These are phyloP conservation scores for Toxonevra muliebris DNA, from an alignment of 2,888 invertebrate species.

Conservation along the genomic window DNA sequence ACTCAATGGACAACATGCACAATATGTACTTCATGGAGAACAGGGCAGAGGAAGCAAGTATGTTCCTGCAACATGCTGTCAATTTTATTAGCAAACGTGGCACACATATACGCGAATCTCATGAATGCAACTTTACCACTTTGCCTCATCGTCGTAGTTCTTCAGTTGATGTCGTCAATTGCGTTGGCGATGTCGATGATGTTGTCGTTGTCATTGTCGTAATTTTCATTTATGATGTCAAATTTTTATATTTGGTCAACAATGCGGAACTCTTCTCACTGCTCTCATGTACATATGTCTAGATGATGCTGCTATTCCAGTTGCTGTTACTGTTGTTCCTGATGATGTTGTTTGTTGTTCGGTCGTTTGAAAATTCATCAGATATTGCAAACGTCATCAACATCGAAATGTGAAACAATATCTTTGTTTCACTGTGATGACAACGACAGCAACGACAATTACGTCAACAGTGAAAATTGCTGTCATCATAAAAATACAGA, in stretches of 20 bases:
- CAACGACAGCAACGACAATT: constrained; percentile 9
- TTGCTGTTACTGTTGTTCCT: constrained; percentile 10
- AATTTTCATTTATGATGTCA: constrained; percentile 32
- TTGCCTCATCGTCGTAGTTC: too few species aligned
- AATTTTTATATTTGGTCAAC: constrained; percentile 55
- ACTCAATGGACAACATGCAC: too few species aligned
- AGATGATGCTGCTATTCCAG: constrained; percentile 3
- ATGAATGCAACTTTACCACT: not conserved
- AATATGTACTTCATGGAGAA: too few species aligned
- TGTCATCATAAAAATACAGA: constrained; percentile 23
- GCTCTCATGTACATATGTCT: not conserved
- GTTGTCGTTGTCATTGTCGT: constrained; percentile 13
- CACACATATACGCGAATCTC: too few species aligned
- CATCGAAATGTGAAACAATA: constrained; percentile 12
- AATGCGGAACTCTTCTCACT: constrained; percentile 45
- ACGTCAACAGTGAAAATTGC: constrained; percentile 9
- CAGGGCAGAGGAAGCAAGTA: too few species aligned
- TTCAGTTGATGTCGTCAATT: too few species aligned
- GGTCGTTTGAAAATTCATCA: constrained; percentile 16
- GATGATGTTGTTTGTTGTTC: constrained; percentile 10
- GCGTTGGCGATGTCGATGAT: too few species aligned
- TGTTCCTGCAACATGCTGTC: not conserved
- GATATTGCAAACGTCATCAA: constrained; percentile 31
- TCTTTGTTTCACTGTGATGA: constrained; percentile 8
- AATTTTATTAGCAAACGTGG: not conserved